Evolutionary conservation across 2,797 vertebrate species (phyloP).

Genomic region (Scolopax bukidnonensis): DNA sequence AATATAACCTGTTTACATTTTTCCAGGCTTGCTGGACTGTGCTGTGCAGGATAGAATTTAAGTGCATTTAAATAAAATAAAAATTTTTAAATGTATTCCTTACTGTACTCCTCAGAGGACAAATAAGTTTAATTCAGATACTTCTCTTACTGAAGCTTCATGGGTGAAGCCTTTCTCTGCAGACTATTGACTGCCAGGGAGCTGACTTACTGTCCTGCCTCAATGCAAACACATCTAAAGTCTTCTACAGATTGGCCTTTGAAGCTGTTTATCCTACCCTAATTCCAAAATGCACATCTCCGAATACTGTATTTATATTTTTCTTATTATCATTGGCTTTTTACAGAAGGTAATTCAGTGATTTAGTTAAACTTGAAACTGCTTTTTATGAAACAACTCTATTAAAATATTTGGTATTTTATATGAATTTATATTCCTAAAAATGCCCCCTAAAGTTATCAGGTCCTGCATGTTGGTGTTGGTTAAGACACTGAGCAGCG

Average conservation of each 20-base stretch:
- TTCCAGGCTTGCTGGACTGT: not conserved
- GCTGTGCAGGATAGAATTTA: not conserved
- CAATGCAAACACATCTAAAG: not conserved
- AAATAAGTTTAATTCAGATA: not conserved
- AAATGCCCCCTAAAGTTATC: not conserved
- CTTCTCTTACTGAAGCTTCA: not conserved
- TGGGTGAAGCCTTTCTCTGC: not conserved
- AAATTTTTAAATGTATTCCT: not conserved
- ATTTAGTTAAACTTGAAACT: not conserved
- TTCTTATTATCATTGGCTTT: not conserved
- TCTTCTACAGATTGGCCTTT: not conserved
- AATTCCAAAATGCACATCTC: not conserved
- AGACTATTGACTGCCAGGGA: not conserved
- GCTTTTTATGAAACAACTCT: not conserved
- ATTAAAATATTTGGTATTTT: not conserved
- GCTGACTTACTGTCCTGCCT: not conserved
- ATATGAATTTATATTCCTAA: not conserved
- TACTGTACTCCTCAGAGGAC: not conserved
- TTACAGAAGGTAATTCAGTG: not conserved
- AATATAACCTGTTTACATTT: not conserved
- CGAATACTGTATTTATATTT: not conserved
- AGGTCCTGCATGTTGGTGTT: constrained; percentile 6
- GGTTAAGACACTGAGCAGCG: constrained; percentile 64
- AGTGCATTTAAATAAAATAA: not conserved
- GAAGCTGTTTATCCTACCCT: not conserved